Conservation (phyloP, 2,113 vertebrate species). For the Takifugu bimaculatus region DNA sequence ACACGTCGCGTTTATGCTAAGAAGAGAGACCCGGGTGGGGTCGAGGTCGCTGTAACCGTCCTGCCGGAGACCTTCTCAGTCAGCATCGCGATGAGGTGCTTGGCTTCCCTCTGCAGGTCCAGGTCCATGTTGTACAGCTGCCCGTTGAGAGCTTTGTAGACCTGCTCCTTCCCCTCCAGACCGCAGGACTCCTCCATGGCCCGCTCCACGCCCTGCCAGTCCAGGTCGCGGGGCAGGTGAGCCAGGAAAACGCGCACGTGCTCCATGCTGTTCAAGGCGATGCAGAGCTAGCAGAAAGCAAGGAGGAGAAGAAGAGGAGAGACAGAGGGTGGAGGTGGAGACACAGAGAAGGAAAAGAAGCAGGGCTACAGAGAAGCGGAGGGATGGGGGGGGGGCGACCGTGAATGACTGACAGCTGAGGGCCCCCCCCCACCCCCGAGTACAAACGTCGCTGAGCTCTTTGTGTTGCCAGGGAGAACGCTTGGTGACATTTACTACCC, state of each 20-base stretch:
- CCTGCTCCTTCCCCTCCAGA: constrained; percentile 76
- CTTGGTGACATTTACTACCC: constrained; percentile 51
- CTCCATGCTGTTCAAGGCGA: constrained; percentile 82
- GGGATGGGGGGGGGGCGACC: constrained; percentile 18
- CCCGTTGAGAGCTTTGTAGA: constrained; percentile 79
- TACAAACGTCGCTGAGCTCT: constrained; percentile 21
- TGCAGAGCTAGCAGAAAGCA: constrained; percentile 75
- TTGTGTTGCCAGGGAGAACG: constrained; percentile 45
- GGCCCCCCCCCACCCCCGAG: background rate
- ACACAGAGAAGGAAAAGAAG: constrained; percentile 55
- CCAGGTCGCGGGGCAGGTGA: constrained; percentile 76
- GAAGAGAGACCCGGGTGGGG: too few species aligned
- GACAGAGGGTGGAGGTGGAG: constrained; percentile 44
- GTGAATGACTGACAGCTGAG: constrained; percentile 34
- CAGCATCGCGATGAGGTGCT: constrained; percentile 79
- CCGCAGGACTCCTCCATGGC: constrained; percentile 74
- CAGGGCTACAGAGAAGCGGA: constrained; percentile 54
- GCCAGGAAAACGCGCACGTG: constrained; percentile 76
- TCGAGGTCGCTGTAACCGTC: background rate
- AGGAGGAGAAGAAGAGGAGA: constrained; percentile 39
- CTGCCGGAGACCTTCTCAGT: constrained; percentile 79
- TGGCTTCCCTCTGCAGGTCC: constrained; percentile 81
- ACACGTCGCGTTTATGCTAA: background rate
- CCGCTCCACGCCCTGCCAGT: constrained; percentile 76
- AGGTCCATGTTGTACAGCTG: constrained; percentile 81